A percentile compares a stretch with the other conserved stretches of the same genome.
Conservation (phyloP, 2,113 vertebrate species). For the Podarcis muralis region DNA sequence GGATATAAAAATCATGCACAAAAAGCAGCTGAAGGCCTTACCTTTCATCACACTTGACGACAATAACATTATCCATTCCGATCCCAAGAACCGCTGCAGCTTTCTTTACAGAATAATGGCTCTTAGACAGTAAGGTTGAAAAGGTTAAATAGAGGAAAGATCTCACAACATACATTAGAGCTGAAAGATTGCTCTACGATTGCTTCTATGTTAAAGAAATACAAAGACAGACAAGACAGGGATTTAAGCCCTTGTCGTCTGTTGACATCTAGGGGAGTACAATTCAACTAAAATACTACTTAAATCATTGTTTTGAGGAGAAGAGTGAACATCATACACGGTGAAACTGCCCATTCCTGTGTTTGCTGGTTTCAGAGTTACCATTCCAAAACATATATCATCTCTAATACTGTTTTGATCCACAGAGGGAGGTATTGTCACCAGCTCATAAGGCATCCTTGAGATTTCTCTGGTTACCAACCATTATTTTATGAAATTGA, state of each 20-base stretch:
- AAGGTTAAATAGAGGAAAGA: background rate
- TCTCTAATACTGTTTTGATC: background rate
- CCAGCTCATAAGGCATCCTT: too few relatives aligned
- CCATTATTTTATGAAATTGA: background rate
- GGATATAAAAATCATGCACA: background rate
- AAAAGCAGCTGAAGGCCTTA: background rate
- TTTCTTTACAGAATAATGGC: slow-evolving; percentile 79
- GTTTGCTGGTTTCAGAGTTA: background rate
- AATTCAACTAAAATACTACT: background rate
- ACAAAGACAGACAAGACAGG: background rate
- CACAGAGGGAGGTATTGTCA: background rate
- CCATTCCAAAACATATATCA: background rate
- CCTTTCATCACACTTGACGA: slow-evolving; percentile 78
- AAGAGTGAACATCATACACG: background rate
- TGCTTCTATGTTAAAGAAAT: background rate
- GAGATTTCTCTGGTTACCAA: background rate
- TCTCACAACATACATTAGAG: background rate
- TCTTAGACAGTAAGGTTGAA: slow-evolving; percentile 52
- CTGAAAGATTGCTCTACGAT: background rate
- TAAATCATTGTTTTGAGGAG: background rate
- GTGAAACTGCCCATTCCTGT: background rate
- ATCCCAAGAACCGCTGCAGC: slow-evolving; percentile 69
- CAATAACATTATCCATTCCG: slow-evolving; percentile 72
- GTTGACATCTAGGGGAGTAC: background rate
- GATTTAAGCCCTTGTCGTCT: background rate